These are phyloP conservation scores for Gephyroberyx darwinii DNA, from an alignment of 2,797 vertebrate genomes.

Conservation along the genomic window DNA sequence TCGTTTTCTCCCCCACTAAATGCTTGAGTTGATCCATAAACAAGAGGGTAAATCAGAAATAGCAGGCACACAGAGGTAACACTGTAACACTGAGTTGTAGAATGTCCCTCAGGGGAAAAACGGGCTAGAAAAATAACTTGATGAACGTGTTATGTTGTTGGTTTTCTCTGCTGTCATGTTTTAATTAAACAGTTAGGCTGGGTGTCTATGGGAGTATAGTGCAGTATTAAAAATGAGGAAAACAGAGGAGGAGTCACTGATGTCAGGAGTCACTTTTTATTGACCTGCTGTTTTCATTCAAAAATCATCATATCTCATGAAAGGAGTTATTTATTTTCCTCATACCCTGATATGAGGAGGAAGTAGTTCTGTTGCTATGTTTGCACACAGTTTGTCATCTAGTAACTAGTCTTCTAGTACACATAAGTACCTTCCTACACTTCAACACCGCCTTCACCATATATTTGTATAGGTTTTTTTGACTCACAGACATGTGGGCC, in stretches of 20 bases:
- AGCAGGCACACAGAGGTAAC: constrained; percentile 25
- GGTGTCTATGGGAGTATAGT: constrained; percentile 59
- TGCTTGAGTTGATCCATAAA: constrained; percentile 62
- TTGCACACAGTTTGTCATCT: background rate
- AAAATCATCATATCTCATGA: background rate
- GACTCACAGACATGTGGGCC: constrained; percentile 15
- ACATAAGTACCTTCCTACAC: constrained; percentile 17
- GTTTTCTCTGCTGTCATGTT: constrained; percentile 45
- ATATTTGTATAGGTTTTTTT: constrained; percentile 2
- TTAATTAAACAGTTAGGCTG: constrained; percentile 64
- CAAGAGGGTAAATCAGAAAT: constrained; percentile 59
- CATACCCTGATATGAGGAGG: background rate
- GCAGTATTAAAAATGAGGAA: constrained; percentile 59
- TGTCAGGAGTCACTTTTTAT: constrained; percentile 39
- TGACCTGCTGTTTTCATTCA: constrained; percentile 23
- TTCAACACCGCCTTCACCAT: background rate
- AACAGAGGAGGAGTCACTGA: constrained; percentile 48
- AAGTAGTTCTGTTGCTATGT: constrained; percentile 4
- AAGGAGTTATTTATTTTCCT: background rate
- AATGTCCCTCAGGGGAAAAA: constrained; percentile 7
- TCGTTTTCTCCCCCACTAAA: constrained; percentile 75
- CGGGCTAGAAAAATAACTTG: constrained; percentile 23
- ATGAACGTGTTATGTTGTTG: constrained; percentile 31
- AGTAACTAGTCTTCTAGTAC: background rate
- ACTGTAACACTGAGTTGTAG: constrained; percentile 27